These are phyloP conservation scores for Amphipyra tragopoginis DNA, from an alignment of 2,888 invertebrate species.

Conservation along the genomic window DNA sequence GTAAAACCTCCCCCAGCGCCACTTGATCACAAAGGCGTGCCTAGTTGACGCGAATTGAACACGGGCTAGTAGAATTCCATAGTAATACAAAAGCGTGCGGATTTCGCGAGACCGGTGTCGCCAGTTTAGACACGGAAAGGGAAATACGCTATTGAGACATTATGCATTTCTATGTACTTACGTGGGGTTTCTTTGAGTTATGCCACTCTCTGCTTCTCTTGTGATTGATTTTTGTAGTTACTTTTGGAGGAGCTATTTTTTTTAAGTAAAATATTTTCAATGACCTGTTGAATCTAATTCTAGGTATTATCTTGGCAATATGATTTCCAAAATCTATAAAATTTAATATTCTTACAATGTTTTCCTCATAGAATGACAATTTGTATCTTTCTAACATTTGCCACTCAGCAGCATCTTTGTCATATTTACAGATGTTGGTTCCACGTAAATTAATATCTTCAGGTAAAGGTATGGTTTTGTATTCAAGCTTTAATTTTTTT, in stretches of 20 bases:
- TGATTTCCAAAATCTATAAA: conserved; percentile 95
- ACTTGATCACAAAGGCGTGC: no score
- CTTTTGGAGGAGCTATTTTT: conserved; percentile 74
- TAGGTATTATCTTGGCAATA: conserved; percentile 91
- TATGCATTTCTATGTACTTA: conserved; percentile 62
- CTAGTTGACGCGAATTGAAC: no score
- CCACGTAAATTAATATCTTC: conserved; percentile 94
- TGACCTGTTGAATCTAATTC: conserved; percentile 91
- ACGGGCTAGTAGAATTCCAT: no score
- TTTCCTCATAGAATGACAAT: conserved; percentile 92
- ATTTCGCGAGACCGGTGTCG: no score
- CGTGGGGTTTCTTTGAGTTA: conserved; percentile 80
- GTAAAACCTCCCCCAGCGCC: no score
- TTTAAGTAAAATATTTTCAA: conserved; percentile 85
- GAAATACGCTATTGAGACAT: no score
- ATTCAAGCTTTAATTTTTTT: conserved; percentile 90
- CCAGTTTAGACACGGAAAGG: no score
- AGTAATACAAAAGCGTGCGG: no score
- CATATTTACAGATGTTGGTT: conserved; percentile 91
- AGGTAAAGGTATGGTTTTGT: conserved; percentile 92
- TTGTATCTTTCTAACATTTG: conserved; percentile 88
- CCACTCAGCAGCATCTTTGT: conserved; percentile 93
- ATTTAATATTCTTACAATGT: conserved; percentile 93
- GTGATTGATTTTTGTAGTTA: conserved; percentile 79
- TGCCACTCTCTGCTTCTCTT: conserved; percentile 85